Conservation (phyloP, 2,113 vertebrate genomes). For the Passer montanus region DNA sequence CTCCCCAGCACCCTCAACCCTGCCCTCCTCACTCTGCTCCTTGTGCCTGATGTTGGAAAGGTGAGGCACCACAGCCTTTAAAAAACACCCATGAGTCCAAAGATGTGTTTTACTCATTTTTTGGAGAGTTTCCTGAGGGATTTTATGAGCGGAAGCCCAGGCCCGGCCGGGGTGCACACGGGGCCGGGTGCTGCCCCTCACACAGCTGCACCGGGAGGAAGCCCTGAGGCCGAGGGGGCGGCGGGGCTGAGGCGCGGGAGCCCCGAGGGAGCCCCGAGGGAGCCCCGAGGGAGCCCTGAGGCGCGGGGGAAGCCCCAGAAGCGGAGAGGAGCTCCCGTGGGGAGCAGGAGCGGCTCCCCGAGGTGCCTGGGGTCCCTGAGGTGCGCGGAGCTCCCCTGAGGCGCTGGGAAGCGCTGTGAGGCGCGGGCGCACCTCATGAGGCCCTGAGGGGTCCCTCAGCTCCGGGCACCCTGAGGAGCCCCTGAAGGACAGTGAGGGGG, state of each 20-base stretch:
- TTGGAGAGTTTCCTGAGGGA: accelerated
- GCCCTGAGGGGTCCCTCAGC: background rate
- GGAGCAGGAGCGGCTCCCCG: background rate
- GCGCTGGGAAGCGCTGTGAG: background rate
- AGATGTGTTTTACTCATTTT: accelerated
- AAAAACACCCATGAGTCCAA: too few relatives aligned
- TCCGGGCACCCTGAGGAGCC: background rate
- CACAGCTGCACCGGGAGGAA: background rate
- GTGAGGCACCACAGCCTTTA: background rate
- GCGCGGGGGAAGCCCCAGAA: background rate
- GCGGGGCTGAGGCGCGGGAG: background rate
- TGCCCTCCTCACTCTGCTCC: too few relatives aligned
- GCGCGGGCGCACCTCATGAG: background rate
- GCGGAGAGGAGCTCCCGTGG: too few relatives aligned
- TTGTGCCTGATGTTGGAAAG: background rate
- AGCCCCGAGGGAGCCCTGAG: too few relatives aligned
- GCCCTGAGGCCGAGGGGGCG: background rate
- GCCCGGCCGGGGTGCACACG: accelerated
- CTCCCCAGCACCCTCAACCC: accelerated
- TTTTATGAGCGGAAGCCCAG: background rate
- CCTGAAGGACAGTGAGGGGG: too few relatives aligned
- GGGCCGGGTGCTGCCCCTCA: background rate
- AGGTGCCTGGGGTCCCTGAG: background rate
- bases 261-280: background rate
- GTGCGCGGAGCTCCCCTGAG: background rate